Base-by-base conservation (phyloP, 2,888 invertebrate genomes). In the Rhopalosiphum nymphaeae region DNA sequence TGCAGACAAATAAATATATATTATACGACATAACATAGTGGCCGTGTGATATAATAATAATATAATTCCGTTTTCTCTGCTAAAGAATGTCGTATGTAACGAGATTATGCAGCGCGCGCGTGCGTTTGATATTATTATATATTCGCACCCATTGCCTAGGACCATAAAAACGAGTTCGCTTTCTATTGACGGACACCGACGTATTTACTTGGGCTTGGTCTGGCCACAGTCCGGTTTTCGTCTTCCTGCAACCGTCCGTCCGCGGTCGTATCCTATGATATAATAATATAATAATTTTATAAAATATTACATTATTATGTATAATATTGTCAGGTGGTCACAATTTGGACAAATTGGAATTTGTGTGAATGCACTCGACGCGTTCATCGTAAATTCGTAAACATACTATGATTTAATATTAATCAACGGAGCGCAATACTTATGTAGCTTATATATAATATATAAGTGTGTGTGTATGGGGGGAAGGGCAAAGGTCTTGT, bases 111-210 rank as follows among this genome's bases (percentile, higher is more conserved):
- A 44, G 53, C 36, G 26, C 57, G 26, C 61, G 61, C 16, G 9
- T 29, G 85, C 29, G 36, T 21, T 92, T 25, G 85, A 85, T 85
- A 61, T 90, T 78, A 53, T 53, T 61, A 61, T 61, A 78, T 78
- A 78, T 90, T 93, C 29, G 93, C 93, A 61, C 93, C 93, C 90
- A 86, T 90, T 46, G 85, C 85, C 57, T 49, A 90, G 56, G 90
- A 86, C 85, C 88, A 56, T 53, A 56, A 94, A 94, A 94, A 94
- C 91, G n/a, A 61, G 91, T 94, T 94, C 67, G 91, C 94, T 94
- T 94, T 94, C 94, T 94, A 94, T 88, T 42, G 13, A 25, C 21
- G 88, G 88, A 36, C 25, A 56, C 78, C 9, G 26, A n/a, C n/a
- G 89, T 84, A 25, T 67, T 57, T 16, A 29, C 46, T 91, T 86